These are phyloP conservation scores for Atta texana DNA, from an alignment of 1,140 invertebrate species.

Conservation along the genomic window DNA sequence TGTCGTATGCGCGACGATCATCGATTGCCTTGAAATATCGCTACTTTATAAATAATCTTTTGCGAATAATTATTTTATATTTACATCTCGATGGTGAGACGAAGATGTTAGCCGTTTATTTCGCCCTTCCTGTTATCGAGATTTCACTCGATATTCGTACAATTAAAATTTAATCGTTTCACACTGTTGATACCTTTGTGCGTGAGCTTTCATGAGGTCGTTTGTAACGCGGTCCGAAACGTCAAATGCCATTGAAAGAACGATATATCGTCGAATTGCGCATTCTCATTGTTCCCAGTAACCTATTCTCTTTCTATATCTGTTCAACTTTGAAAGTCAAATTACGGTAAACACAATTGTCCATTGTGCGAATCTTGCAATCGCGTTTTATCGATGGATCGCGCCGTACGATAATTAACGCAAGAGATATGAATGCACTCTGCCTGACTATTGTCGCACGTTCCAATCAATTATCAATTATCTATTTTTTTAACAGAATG, in stretches of 20 bases:
- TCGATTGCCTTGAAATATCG: slow-evolving; percentile 17
- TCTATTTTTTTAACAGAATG: not conserved
- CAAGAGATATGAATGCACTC: slow-evolving; percentile 5
- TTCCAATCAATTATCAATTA: slow-evolving; percentile 33
- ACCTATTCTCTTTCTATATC: slow-evolving; percentile 42
- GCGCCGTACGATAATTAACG: slow-evolving; percentile 38
- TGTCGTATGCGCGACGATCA: not conserved
- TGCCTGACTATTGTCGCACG: not conserved
- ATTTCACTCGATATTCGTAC: slow-evolving; percentile 13
- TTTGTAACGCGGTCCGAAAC: slow-evolving; percentile 29
- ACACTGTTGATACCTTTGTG: slow-evolving; percentile 14
- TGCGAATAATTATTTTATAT: slow-evolving; percentile 5
- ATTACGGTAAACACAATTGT: slow-evolving; percentile 49
- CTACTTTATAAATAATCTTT: not conserved
- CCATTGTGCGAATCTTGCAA: slow-evolving; percentile 53
- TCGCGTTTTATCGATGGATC: slow-evolving; percentile 40
- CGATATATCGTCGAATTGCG: slow-evolving; percentile 25
- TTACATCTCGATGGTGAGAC: not conserved
- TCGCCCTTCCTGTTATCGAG: slow-evolving; percentile 12
- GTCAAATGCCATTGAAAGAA: slow-evolving; percentile 48
- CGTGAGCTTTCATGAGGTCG: slow-evolving; percentile 10
- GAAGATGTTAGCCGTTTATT: not conserved
- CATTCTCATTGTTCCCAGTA: slow-evolving; percentile 2
- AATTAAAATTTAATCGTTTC: slow-evolving; percentile 54
- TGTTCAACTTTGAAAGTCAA: slow-evolving; percentile 50